Conservation (phyloP, 2,113 vertebrate species). For the Python bivittatus region DNA sequence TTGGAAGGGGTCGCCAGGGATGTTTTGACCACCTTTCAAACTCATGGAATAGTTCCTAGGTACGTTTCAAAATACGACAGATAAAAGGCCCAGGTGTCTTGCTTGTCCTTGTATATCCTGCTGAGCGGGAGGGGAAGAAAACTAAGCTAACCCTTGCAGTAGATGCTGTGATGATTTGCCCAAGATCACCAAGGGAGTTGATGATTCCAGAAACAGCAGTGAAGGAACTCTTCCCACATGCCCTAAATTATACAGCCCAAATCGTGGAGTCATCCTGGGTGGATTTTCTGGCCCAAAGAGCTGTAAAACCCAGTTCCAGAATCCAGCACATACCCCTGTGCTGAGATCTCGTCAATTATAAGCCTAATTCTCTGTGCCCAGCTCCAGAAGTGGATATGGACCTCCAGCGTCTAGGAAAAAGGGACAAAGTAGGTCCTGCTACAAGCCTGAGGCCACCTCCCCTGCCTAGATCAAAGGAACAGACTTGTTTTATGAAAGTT, state of each 20-base stretch:
- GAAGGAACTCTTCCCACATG: neutral
- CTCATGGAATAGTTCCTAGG: neutral
- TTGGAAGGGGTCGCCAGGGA: neutral
- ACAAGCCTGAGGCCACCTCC: neutral
- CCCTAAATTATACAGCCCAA: neutral
- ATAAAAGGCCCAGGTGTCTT: neutral
- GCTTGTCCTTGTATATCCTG: neutral
- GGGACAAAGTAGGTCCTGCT: neutral
- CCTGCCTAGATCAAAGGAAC: neutral
- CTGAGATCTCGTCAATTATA: neutral
- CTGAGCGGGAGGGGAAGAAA: neutral
- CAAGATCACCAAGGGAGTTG: neutral
- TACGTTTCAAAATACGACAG: neutral
- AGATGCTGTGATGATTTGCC: neutral
- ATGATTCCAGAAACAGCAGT: neutral
- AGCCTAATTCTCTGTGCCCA: neutral
- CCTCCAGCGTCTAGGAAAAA: neutral
- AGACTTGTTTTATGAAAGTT: neutral
- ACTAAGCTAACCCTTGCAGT: neutral
- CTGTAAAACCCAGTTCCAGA: neutral
- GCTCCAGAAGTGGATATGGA: neutral
- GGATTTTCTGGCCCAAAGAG: neutral
- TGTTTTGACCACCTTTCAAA: neutral
- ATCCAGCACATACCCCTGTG: neutral
- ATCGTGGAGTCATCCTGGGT: neutral